phyloP scores from a whole-genome alignment of 2,113 vertebrate genomes.

The Epinephelus cyanopodus region DNA sequence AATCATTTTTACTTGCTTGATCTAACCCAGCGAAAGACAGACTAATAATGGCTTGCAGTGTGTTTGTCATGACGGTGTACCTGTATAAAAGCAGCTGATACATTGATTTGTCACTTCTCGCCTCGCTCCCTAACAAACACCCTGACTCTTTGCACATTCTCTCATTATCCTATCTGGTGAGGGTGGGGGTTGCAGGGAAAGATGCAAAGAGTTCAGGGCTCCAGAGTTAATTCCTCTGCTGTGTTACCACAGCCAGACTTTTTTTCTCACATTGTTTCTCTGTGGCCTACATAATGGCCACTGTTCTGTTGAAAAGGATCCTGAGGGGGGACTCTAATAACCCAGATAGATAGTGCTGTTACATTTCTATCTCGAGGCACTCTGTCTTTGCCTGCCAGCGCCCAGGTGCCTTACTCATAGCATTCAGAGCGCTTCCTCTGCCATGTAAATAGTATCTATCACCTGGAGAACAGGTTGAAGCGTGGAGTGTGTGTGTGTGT shows the following conservation, averaged over 20 bases:
- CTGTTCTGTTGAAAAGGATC: conserved; percentile 82
- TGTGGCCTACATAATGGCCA: conserved; percentile 87
- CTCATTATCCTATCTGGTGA: conserved; percentile 69
- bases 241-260: conserved; percentile 52
- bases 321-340: conserved; percentile 87
- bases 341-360: conserved; percentile 89
- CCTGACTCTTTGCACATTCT: conserved; percentile 41
- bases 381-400: conserved; percentile 85
- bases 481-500: not conserved
- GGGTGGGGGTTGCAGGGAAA: conserved; percentile 8
- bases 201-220: conserved; percentile 43
- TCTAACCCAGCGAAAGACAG: conserved; percentile 12
- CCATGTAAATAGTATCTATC: conserved; percentile 89
- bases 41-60: conserved; percentile 35
- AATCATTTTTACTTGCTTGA: conserved; percentile 27
- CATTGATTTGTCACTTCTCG: conserved; percentile 50
- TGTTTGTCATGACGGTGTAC: conserved; percentile 27
- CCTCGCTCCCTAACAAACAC: conserved; percentile 38
- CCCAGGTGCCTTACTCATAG: conserved; percentile 86
- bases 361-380: conserved; percentile 86
- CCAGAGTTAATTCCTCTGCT: conserved; percentile 74
- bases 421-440: conserved; percentile 82
- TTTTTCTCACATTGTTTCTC: conserved; percentile 77
- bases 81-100: conserved; percentile 41
- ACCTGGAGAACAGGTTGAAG: conserved; percentile 72